These are phyloP conservation scores for Psittacula echo DNA, from an alignment of 2,797 vertebrate genomes.

Conservation along the genomic window DNA sequence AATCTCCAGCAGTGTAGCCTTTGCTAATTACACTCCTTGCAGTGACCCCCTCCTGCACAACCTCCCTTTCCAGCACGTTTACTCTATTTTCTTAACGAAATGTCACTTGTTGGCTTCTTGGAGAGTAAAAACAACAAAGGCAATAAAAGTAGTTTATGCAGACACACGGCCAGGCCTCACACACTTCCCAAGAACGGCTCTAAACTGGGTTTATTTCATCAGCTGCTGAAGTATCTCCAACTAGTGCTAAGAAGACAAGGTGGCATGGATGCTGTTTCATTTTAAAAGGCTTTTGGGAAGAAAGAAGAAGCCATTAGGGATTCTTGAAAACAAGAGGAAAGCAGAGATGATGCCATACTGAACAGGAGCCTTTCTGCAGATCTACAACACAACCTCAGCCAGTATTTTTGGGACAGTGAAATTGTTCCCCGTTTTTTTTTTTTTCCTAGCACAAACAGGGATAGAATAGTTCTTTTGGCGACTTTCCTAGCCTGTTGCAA, in stretches of 20 bases:
- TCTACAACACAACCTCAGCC: neutral
- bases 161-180: constrained; percentile 57
- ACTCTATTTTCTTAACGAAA: constrained; percentile 79
- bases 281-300: constrained; percentile 9
- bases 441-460: neutral
- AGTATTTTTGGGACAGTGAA: neutral
- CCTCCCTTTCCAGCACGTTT: constrained; percentile 73
- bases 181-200: constrained; percentile 46
- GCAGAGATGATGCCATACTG: neutral
- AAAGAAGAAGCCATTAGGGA: neutral
- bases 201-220: constrained; percentile 72
- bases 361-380: neutral
- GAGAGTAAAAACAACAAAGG: constrained; percentile 75
- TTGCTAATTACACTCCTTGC: constrained; percentile 62
- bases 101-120: constrained; percentile 76
- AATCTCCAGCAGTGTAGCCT: constrained; percentile 59
- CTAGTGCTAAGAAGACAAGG: constrained; percentile 64
- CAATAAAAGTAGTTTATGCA: constrained; percentile 77
- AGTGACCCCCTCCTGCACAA: constrained; percentile 46
- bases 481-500: neutral
- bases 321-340: neutral
- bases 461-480: neutral
- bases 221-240: constrained; percentile 75
- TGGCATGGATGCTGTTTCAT: constrained; percentile 10
- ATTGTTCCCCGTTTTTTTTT: neutral